Base-by-base conservation (phyloP, 2,888 invertebrate genomes). In the Strigamia crassipes region DNA sequence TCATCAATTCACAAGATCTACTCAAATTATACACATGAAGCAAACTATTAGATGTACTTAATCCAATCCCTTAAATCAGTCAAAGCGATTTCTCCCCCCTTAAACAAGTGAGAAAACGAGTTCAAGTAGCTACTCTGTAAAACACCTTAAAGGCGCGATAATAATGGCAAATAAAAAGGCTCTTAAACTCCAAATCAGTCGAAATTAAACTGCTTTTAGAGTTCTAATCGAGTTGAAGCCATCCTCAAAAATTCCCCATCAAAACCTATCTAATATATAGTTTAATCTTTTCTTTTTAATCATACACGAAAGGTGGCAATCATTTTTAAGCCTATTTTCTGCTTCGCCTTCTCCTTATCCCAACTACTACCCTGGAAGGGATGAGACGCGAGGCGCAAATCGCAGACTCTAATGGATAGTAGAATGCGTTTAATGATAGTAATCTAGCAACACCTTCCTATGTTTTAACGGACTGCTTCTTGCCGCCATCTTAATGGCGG, bases 361-460 rank as follows among this genome's bases (percentile, higher is more conserved):
- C 61, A 61, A 61, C 46, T 46, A 46, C 46, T 46, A 46, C 61
- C 61, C 61, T 61, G 61, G 18, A 61, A 61, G 61, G 61, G 61
- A 61, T 21, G 61, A 61, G 61, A 61, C 61, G 61, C 61, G 18
- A 61, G 21, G 61, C 21, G 61, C 61, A 61, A 61, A 61, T 18
- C 61, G 61, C 23, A 61, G 23, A 61, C 61, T 61, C 23, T 61
- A 61, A 61, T 61, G 61, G 61, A 61, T 61, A 61, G 61, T 18
- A 18, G 61, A 61, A 61, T 61, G 61, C 61, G 61, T 18, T 61
- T 61, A 61, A 61, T 61, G 61, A 61, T 61, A 61, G 61, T 61
- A 61, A 61, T 61, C 61, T 61, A 23, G 61, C 61, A 61, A 61
- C 61, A 61, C 61, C 61, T 61, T 61, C 23, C 61, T 61, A n/a